Evolutionary conservation across 92 coral and sea anemone species (phyloP), one percentile per base, ranked within the genome.

Genomic region (Siderastrea radians): DNA sequence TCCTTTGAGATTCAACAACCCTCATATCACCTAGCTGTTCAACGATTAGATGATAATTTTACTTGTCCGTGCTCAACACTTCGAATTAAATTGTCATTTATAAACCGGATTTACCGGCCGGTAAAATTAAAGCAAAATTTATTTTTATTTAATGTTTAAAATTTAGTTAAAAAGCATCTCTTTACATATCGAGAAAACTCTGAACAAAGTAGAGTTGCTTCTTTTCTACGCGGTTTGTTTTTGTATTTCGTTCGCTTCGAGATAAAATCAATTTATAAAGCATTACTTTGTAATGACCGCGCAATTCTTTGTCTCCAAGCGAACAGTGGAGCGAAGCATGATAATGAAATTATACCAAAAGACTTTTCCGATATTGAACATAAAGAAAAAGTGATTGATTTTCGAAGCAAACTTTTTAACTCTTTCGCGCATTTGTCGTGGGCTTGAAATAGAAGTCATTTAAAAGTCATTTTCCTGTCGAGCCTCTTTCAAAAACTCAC

Each of bases 401-500:
- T 84, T 73, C 79, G 64, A 61, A 16, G 51, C 64, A 84, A 74
- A 84, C 72, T 84, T 84, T 68, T 60, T 72, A 73, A 61, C 79
- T 72, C 75, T 74, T 74, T 73, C 60, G 63, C 79, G 13, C 79
- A 51, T 80, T 84, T 73, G 80, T 44, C 74, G 51, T 64, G 6
- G 62, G 5, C 1, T 13, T 52, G 53, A 46, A 50, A 57, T 65
- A 85, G 84, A 85, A 85, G 89, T 85, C 89, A 78, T 85, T 76
- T 76, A 85, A 85, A 85, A 85, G 89, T 85, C 89, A 85, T 85
- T 85, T 77, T 77, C 68, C 15, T 48, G 83, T 53, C 84, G 89
- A 62, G 74, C 4, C 26, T 17, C 68, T 64, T 85, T 75, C 70
- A 83, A 58, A 57, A 38, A 19, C 70, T 45, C 14, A 59, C 49